Evolutionary conservation across 2,113 vertebrate genomes (phyloP).

Genomic region (Falcunculus frontatus): DNA sequence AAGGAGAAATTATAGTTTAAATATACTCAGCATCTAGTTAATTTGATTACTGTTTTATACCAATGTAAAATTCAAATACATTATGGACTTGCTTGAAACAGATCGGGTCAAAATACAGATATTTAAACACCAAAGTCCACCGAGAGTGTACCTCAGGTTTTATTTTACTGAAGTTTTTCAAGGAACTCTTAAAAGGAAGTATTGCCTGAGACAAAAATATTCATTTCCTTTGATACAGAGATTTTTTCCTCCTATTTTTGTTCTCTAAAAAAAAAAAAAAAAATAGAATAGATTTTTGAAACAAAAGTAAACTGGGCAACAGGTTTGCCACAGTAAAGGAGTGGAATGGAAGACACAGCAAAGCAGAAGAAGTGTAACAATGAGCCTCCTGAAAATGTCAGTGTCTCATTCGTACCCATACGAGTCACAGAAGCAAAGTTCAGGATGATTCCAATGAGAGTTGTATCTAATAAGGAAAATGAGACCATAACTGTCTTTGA

Average conservation of each 20-base stretch:
- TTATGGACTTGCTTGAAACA: background rate
- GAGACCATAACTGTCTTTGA: background rate
- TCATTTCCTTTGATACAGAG: conserved; percentile 11
- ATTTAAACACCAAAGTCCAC: background rate
- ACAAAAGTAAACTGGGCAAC: background rate
- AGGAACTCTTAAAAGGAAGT: background rate
- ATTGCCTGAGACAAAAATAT: background rate
- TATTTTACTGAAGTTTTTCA: conserved; percentile 22
- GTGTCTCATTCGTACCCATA: background rate
- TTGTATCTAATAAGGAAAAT: background rate
- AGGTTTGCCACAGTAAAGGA: background rate
- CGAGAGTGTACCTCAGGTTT: background rate
- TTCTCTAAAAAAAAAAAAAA: background rate
- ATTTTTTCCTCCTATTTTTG: background rate
- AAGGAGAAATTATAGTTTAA: background rate
- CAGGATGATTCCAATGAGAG: background rate
- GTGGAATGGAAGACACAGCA: background rate
- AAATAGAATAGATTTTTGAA: background rate
- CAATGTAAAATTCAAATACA: background rate
- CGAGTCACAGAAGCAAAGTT: background rate
- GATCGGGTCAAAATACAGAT: background rate
- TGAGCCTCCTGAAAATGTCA: background rate
- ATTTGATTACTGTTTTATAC: background rate
- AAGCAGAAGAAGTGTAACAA: background rate
- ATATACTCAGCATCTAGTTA: background rate